phyloP scores from a whole-genome alignment of 92 coral and sea anemone genomes.

The Epizoanthus ramosus region DNA sequence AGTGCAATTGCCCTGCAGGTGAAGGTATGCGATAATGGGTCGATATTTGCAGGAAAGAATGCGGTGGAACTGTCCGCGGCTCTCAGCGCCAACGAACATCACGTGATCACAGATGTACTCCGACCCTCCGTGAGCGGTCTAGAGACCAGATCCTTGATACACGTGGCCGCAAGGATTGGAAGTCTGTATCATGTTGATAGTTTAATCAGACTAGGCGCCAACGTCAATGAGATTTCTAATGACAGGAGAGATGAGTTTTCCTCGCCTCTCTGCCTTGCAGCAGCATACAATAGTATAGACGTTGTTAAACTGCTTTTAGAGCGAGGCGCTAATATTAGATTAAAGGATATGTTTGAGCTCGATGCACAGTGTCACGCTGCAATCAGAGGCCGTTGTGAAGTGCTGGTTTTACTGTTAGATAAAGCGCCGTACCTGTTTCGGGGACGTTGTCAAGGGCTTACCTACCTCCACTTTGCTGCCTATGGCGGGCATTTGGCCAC shows the following conservation, averaged over 20 bases:
- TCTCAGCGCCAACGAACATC: constrained; percentile 4
- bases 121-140: constrained; percentile 42
- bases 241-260: constrained; percentile 36
- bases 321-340: constrained; percentile 28
- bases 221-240: constrained; percentile 28
- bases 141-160: constrained; percentile 30
- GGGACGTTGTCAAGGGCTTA: constrained; percentile 39
- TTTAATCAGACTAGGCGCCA: constrained; percentile 34
- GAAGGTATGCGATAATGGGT: constrained; percentile 28
- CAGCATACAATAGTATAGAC: constrained; percentile 12
- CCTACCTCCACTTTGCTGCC: constrained; percentile 35
- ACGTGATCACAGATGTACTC: constrained; percentile 24
- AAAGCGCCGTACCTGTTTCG: constrained; percentile 16
- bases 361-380: constrained; percentile 39
- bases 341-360: constrained; percentile 29
- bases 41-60: constrained; percentile 31
- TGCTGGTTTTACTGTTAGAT: constrained; percentile 2
- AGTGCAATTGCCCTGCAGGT: constrained; percentile 34
- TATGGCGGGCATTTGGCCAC: constrained; percentile 26
- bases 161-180: constrained; percentile 33
- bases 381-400: constrained; percentile 27
- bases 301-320: constrained; percentile 14
- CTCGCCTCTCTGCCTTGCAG: constrained; percentile 35
- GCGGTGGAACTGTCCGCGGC: constrained; percentile 35
- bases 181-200: constrained; percentile 24